Evolutionary conservation across 2,888 invertebrate genomes (phyloP), one percentile per base, ranked within the genome.

Genomic region (Tetranychus piercei): DNA sequence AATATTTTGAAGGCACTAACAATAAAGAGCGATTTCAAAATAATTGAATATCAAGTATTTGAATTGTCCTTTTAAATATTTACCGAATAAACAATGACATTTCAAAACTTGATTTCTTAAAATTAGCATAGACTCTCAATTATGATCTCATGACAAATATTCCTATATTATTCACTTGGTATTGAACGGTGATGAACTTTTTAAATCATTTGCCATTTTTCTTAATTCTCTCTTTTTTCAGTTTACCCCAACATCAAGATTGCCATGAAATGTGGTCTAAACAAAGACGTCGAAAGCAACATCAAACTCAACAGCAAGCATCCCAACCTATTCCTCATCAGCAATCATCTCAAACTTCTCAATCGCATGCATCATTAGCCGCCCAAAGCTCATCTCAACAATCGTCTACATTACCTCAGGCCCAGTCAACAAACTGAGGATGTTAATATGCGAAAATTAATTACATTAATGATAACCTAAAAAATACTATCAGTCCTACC

Each of bases 241-340:
- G 84, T 82, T 84, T 97, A 78, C 96, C 96, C 0, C 91, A 90
- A 45, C 92, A 92, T 89, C 96, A 99, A 84, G 97, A 99, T 84
- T 99, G 99, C 82, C 97, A 99, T 85, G 99, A 99, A 84, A 86
- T 99, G 81, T 99, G 97, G 96, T 93, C 94, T 80, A 99, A 99
- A 45, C 90, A 90, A 82, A 86, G 90, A 81, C 86, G 90, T 8
- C n/a, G 73, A 71, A 78, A 78, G 45, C 76, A 78, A 75, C 77
- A 73, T 22, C 75, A 74, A 70, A 69, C n/a, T 43, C 55, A 70
- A 67, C 34, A 18, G 8, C 45, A 71, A 15, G n/a, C n/a, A 64
- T 64, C 64, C 18, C 44, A n/a, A 34, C 20, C 55, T n/a, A 18
- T 23, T 8, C 43, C 55, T 20, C 71, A 71, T 9, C 71, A 71